Conservation (phyloP, 2,113 vertebrate species). For the Oncorhynchus keta region DNA sequence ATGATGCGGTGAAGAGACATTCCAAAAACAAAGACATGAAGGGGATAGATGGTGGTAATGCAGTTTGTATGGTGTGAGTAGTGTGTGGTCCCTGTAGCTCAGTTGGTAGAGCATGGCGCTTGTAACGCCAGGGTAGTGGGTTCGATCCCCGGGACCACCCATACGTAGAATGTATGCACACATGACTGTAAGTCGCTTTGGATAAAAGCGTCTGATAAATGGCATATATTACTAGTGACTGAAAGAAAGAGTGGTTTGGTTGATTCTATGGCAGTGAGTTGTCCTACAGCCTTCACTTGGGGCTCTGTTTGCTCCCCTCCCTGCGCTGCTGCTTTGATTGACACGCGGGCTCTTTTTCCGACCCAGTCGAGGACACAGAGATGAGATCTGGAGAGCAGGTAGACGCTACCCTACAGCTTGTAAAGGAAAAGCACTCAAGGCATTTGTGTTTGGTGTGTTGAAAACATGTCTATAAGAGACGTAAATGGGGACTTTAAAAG, state of each 20-base stretch:
- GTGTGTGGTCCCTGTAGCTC: no score
- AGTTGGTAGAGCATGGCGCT: no score
- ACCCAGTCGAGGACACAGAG: not conserved
- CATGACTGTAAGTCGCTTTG: no score
- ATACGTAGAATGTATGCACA: no score
- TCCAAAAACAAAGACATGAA: not conserved
- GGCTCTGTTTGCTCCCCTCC: not conserved
- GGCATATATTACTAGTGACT: no score
- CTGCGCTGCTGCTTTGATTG: not conserved
- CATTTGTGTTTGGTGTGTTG: not conserved
- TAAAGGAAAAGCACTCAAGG: not conserved
- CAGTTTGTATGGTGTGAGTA: not conserved
- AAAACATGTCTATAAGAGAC: not conserved
- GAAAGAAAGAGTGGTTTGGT: constrained; percentile 17
- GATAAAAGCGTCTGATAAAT: no score
- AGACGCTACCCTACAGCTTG: not conserved
- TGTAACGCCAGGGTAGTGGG: no score
- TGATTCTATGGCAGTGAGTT: not conserved
- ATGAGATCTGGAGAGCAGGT: not conserved
- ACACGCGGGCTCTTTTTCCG: constrained; percentile 3
- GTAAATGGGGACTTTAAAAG: not conserved
- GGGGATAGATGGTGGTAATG: not conserved
- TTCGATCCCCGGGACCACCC: no score
- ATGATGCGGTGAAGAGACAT: constrained; percentile 10
- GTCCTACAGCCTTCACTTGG: not conserved